These are phyloP conservation scores for Pardosa pseudoannulata DNA, from an alignment of 2,888 invertebrate species.

Conservation along the genomic window DNA sequence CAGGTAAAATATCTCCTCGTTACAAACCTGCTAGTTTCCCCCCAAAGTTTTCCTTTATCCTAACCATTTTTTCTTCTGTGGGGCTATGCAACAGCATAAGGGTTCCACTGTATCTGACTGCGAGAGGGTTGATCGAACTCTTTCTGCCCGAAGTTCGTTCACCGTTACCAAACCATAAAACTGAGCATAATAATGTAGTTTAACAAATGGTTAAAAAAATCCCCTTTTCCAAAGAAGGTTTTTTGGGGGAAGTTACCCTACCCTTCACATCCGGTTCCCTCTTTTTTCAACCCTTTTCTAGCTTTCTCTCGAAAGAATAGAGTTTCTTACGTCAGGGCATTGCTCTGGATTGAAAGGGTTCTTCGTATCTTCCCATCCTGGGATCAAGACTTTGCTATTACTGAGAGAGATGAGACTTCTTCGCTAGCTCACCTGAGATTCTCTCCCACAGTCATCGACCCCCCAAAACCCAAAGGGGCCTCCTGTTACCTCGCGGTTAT, in stretches of 20 bases:
- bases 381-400: slow-evolving; percentile 14
- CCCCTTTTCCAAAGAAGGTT: slow-evolving; percentile 19
- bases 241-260: slow-evolving; percentile 40
- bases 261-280: slow-evolving; percentile 52
- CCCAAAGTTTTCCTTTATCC: slow-evolving; percentile 33
- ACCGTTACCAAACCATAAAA: slow-evolving; percentile 43
- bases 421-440: slow-evolving; percentile 43
- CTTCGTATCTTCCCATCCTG: slow-evolving; percentile 31
- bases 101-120: not conserved
- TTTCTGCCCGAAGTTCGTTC: slow-evolving; percentile 33
- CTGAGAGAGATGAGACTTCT: slow-evolving; percentile 26
- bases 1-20: slow-evolving; percentile 38
- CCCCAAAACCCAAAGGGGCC: slow-evolving; percentile 16
- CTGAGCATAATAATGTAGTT: slow-evolving; percentile 34
- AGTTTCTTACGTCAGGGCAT: slow-evolving; percentile 52
- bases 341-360: slow-evolving; percentile 44
- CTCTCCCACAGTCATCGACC: slow-evolving; percentile 52
- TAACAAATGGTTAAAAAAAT: slow-evolving; percentile 45
- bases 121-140: slow-evolving; percentile 59
- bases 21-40: slow-evolving; percentile 36
- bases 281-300: slow-evolving; percentile 33
- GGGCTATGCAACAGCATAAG: not conserved
- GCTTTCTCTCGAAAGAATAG: slow-evolving; percentile 25
- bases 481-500: slow-evolving; percentile 39
- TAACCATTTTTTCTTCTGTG: slow-evolving; percentile 19